Evolutionary conservation across 1,140 invertebrate genomes (phyloP).

Genomic region (Neelides sp.): DNA sequence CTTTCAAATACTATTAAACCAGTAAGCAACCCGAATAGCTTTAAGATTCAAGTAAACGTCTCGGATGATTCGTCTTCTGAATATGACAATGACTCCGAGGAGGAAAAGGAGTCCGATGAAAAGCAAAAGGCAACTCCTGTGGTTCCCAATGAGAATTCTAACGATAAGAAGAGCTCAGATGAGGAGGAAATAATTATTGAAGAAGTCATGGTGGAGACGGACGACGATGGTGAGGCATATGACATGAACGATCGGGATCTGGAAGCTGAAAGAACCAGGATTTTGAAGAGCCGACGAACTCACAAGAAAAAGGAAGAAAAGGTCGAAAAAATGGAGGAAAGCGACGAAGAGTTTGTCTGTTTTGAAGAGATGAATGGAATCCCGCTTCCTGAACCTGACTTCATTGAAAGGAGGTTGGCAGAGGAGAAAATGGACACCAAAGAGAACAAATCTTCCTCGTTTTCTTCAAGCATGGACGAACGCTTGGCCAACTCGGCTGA

Average conservation of each 20-base stretch:
- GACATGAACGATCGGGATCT: background rate
- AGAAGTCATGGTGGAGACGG: background rate
- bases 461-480: too few relatives aligned
- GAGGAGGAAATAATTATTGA: conserved; percentile 1
- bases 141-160: background rate
- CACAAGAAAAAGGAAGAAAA: background rate
- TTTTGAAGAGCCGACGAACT: background rate
- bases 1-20: too few relatives aligned
- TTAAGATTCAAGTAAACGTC: too few relatives aligned
- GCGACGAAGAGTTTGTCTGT: conserved; percentile 3
- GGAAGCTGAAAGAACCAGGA: background rate
- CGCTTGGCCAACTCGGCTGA: too few relatives aligned
- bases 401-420: background rate
- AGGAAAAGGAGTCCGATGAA: background rate
- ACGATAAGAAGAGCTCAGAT: background rate
- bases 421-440: background rate
- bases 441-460: background rate
- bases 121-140: background rate
- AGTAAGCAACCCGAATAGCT: too few relatives aligned
- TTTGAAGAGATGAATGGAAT: conserved; percentile 3
- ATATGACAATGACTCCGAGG: background rate
- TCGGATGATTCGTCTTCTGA: too few relatives aligned
- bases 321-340: conserved; percentile 2
- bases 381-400: background rate
- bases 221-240: background rate